Evolutionary conservation across 2,113 vertebrate species (phyloP).

Genomic region (Petrocephalus zakoni): DNA sequence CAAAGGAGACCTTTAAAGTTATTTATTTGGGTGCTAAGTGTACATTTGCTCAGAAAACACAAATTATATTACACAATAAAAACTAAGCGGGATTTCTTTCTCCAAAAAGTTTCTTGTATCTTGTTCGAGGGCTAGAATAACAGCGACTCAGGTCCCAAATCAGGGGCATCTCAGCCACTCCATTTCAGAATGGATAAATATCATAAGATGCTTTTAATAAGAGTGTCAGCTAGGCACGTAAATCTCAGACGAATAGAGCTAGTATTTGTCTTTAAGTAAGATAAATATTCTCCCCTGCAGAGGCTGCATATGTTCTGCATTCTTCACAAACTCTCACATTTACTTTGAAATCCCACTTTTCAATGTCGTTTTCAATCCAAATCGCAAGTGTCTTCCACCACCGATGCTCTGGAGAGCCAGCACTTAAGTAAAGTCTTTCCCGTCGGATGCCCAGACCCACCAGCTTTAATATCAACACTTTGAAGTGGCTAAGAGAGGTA

Average conservation of each 20-base stretch:
- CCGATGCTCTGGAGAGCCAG: neutral
- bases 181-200: neutral
- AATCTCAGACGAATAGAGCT: neutral
- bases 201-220: neutral
- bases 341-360: neutral
- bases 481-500: neutral
- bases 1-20: neutral
- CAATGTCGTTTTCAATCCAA: neutral
- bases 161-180: neutral
- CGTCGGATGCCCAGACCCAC: neutral
- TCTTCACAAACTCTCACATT: neutral
- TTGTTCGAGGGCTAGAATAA: neutral
- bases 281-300: neutral
- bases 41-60: neutral
- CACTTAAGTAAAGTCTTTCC: neutral
- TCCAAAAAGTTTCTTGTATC: neutral
- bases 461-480: neutral
- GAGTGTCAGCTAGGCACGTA: neutral
- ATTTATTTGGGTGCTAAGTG: too few relatives aligned
- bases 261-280: neutral
- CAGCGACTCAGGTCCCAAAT: neutral
- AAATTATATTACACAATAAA: neutral
- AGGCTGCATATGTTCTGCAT: neutral
- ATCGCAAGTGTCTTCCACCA: neutral
- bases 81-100: neutral